Evolutionary conservation across 2,888 invertebrate species (phyloP).

Genomic region (Microdon myrmicae): DNA sequence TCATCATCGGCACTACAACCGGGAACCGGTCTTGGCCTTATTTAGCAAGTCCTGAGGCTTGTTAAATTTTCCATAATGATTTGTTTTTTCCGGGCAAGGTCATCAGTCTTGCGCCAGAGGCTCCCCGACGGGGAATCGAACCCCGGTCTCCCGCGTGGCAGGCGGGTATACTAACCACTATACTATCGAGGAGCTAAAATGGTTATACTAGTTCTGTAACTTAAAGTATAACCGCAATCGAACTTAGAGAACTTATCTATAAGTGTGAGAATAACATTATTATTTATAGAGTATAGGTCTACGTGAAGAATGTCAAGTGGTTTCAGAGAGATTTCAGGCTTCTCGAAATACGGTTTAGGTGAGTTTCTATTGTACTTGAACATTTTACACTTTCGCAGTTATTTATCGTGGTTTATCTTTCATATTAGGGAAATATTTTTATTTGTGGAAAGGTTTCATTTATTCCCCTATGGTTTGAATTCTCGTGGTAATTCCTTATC

Average conservation of each 20-base stretch:
- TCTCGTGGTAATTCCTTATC: conserved; percentile 14
- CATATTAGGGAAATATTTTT: conserved; percentile 35
- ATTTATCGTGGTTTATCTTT: conserved; percentile 25
- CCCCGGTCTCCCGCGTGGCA: no score
- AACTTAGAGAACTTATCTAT: conserved; percentile 32
- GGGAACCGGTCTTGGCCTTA: no score
- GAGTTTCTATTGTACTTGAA: conserved; percentile 23
- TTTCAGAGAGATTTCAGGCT: conserved; percentile 22
- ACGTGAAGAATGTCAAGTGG: conserved; percentile 21
- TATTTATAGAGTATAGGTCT: conserved; percentile 20
- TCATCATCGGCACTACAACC: no score
- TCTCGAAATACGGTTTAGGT: conserved; percentile 14
- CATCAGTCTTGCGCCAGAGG: no score
- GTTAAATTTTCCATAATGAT: no score
- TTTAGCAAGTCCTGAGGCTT: no score
- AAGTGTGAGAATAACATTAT: conserved; percentile 21
- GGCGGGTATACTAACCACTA: no score
- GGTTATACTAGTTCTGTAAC: conserved; percentile 14
- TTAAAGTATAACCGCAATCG: conserved; percentile 25
- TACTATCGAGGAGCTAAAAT: no score
- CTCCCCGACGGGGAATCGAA: no score
- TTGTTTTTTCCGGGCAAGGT: no score
- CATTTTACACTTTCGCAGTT: conserved; percentile 18
- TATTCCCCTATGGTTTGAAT: conserved; percentile 25
- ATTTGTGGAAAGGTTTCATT: conserved; percentile 20